Evolutionary conservation across 2,888 invertebrate species (phyloP), one percentile per base, ranked within the genome.

Genomic region (Cataglyphis livida): DNA sequence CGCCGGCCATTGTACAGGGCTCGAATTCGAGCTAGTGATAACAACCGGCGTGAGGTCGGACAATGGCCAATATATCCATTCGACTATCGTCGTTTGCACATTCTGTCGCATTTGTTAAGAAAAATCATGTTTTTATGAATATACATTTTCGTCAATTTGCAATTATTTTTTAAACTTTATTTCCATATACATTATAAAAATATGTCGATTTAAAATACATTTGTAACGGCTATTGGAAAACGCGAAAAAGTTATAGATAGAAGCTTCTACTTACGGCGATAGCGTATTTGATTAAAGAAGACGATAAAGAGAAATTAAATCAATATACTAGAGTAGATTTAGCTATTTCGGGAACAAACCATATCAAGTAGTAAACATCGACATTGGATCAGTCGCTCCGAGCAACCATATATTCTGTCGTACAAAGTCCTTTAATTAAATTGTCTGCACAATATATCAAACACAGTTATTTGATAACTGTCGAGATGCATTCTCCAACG

Each of bases 341-440:
- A 35, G 66, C 21, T 28, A n/a, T 51, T 41, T 32, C 68, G 38
- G 38, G n/a, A 10, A n/a, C 21, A 54, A n/a, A 68, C 51, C 51
- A n/a, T 61, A 61, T 66, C 66, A 82, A 68, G 82, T 82, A 51
- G 68, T 82, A 82, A 66, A 68, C 38, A 68, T 68, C 82, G 66
- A 68, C 66, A 68, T 68, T 68, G 48, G 57, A 48, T 82, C 66
- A 38, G 82, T 61, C 82, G 48, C n/a, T 48, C 12, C 21, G 35
- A 15, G 5, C 65, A 21, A 25, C 32, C 35, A 0, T 35, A 35
- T 35, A 68, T 21, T 41, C 44, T 48, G 28, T 38, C 61, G n/a
- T 21, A 21, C 10, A 66, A 66, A 59, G 28, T 21, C 5, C 48
- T 79, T 79, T 59, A 21, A 79, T 74, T 73, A 73, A 79, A 79